Conservation (phyloP, 2,888 invertebrate genomes). For the Tachina lurida region DNA sequence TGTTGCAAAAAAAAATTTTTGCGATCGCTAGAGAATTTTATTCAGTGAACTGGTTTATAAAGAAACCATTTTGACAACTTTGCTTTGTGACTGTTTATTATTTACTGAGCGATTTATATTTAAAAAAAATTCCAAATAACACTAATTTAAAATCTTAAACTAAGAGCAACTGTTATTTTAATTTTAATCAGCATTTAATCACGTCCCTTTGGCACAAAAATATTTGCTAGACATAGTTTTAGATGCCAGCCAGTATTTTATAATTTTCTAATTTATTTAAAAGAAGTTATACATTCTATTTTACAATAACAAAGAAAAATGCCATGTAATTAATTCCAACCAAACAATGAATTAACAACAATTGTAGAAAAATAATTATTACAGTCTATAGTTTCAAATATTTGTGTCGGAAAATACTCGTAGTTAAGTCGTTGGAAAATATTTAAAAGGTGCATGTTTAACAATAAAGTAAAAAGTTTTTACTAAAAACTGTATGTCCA, state of each 20-base stretch:
- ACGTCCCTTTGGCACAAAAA: constrained; percentile 27
- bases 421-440: background rate
- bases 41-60: too few relatives aligned
- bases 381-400: constrained; percentile 10
- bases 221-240: constrained; percentile 9
- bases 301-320: constrained; percentile 17
- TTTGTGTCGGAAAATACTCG: constrained; percentile 10
- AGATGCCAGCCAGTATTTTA: constrained; percentile 37
- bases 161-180: background rate
- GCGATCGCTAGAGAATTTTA: too few relatives aligned
- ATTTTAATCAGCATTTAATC: constrained; percentile 31
- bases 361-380: constrained; percentile 40
- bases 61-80: too few relatives aligned
- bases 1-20: too few relatives aligned
- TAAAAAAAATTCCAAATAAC: background rate
- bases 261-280: constrained; percentile 48
- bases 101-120: too few relatives aligned
- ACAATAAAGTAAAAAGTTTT: constrained; percentile 25
- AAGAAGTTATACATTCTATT: constrained; percentile 23
- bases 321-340: constrained; percentile 29
- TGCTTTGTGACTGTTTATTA: too few relatives aligned
- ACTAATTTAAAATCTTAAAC: constrained; percentile 2
- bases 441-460: constrained; percentile 33
- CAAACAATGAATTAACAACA: constrained; percentile 32
- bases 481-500: background rate